Evolutionary conservation across 1,140 invertebrate species (phyloP).

Genomic region (Drosophila obscura): DNA sequence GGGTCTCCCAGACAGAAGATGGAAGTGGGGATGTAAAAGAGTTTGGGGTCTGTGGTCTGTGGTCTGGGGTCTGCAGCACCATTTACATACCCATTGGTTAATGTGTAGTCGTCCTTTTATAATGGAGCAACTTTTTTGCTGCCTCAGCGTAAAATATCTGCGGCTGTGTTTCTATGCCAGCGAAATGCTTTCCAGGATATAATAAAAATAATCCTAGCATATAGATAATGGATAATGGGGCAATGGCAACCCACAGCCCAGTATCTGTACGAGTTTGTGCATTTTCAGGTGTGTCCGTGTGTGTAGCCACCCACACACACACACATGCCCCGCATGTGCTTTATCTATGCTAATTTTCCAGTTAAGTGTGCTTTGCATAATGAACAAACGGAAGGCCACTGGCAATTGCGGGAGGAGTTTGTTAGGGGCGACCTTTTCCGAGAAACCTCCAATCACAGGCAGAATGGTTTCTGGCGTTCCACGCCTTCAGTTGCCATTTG

Average conservation of each 20-base stretch:
- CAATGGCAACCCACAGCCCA: constrained; percentile 2
- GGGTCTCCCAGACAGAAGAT: constrained; percentile 17
- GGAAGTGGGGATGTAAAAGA: not conserved
- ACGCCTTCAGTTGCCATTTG: no score
- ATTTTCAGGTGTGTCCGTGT: no score
- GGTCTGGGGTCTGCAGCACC: not conserved
- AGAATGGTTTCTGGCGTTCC: no score
- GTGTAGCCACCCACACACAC: not conserved
- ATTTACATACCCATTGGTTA: constrained; percentile 69
- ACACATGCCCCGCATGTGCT: constrained; percentile 12
- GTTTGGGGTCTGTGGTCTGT: no score
- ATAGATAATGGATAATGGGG: constrained; percentile 50
- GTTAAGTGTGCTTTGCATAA: constrained; percentile 62
- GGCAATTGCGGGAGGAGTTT: no score
- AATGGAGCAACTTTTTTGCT: constrained; percentile 64
- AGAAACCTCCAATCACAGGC: no score
- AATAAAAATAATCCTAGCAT: constrained; percentile 72
- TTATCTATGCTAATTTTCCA: constrained; percentile 66
- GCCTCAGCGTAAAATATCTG: constrained; percentile 58
- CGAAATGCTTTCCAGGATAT: constrained; percentile 40
- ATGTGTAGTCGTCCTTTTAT: constrained; percentile 49
- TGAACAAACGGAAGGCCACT: constrained; percentile 23
- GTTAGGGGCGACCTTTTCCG: no score
- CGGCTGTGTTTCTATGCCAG: constrained; percentile 34
- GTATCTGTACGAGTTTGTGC: not conserved